Base-by-base conservation (phyloP, 2,888 invertebrate genomes). In the Aphelenchoides bicaudatus region DNA sequence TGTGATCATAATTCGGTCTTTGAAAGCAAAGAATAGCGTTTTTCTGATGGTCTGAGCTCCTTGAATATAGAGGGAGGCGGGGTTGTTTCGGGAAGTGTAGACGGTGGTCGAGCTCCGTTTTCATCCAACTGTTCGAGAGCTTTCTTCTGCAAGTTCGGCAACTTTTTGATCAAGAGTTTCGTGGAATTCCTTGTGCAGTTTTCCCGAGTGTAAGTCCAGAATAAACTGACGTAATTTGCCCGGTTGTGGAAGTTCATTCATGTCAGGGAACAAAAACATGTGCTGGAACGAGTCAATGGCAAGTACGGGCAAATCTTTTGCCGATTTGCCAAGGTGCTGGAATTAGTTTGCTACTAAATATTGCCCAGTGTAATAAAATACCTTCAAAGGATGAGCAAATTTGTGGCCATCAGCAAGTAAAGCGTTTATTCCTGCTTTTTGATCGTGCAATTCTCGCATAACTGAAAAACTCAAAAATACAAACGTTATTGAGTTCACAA, bases 241-340 rank as follows among this genome's bases (percentile, higher is more conserved):
- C 2, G 75, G 73, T 13, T 63, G 63, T 28, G 66, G 68, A 54
- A 83, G 78, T 61, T 83, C 80, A 61, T 86, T 85, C 78, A 87
- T 88, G 70, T 88, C 86, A 0, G 91, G 88, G 82, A 94, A 98
- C 68, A 94, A 84, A 82, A 96, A 98, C 98, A 98, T 98, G 80
- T 99, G 98, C 65, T 91, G 86, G 84, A 98, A 99, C 72, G 93
- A 94, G 82, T 98, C 98, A 64, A 98, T 96, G 16, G 94, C 96
- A 66, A 98, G 88, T 25, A 99, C 83, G 0, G 98, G 98, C 65
- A 99, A 83, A 81, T 98, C 98, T 3, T 86, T 84, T 43, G 86
- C 84, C 0, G 87, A 86, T 83, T 98, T 98, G 55, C 94, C 94
- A 61, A 99, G 84, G 82, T 99, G 98, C 79, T n/a, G n/a, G n/a